Conservation (phyloP, 64 coral and sea anemone species). For the Pocillopora verrucosa region DNA sequence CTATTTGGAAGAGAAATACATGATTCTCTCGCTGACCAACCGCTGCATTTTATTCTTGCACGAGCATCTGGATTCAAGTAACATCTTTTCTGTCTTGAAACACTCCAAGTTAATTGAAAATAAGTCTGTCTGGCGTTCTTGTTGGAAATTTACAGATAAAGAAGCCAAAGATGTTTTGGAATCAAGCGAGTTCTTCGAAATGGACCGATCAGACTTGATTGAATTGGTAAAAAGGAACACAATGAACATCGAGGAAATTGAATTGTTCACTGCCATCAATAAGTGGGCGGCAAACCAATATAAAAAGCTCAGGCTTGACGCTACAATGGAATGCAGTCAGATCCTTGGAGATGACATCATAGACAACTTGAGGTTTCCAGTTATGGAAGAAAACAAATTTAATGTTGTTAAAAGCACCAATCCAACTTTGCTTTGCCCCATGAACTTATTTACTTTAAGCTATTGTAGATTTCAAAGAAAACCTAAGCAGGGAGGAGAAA, state of each 20-base stretch:
- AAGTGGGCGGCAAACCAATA: background rate
- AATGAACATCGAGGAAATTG: background rate
- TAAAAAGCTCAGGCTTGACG: background rate
- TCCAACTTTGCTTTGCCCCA: too few relatives aligned
- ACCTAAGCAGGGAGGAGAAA: too few relatives aligned
- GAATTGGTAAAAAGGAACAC: background rate
- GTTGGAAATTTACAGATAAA: constrained; percentile 23
- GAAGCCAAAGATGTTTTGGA: background rate
- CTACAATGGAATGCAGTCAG: constrained; percentile 1
- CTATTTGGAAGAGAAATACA: constrained; percentile 58
- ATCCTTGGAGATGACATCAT: constrained; percentile 40
- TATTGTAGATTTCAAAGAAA: too few relatives aligned
- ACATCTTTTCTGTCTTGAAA: constrained; percentile 50
- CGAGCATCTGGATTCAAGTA: constrained; percentile 29
- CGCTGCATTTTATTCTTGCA: constrained; percentile 42
- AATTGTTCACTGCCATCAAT: background rate
- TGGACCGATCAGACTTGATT: background rate
- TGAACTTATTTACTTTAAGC: too few relatives aligned
- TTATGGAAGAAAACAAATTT: constrained; percentile 51
- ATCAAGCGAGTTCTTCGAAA: background rate
- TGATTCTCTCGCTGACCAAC: constrained; percentile 22
- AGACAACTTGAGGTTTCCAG: constrained; percentile 28
- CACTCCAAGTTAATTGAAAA: constrained; percentile 35
- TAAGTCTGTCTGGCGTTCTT: constrained; percentile 18
- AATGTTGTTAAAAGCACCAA: constrained; percentile 26